A percentile compares a stretch with the other conserved stretches of the same genome.
Evolutionary conservation across 2,888 invertebrate genomes (phyloP).

Genomic region (Atrina japonica): DNA sequence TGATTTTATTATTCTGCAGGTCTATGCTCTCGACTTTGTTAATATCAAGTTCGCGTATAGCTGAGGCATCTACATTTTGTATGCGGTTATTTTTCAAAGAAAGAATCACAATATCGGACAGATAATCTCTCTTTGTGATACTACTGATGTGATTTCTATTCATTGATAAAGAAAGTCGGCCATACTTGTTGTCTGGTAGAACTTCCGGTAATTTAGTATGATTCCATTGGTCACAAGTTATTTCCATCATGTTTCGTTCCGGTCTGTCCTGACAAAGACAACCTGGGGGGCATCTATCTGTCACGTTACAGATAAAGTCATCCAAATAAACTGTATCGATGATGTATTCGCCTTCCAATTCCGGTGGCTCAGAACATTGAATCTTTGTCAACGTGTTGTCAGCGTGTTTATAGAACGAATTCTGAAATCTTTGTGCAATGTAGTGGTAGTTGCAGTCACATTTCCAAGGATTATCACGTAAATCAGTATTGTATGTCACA

Average conservation of each 20-base stretch:
- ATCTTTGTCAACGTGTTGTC: slow-evolving; percentile 36
- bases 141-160: slow-evolving; percentile 43
- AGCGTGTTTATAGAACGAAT: slow-evolving; percentile 47
- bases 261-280: slow-evolving; percentile 53
- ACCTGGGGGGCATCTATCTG: slow-evolving; percentile 40
- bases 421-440: slow-evolving; percentile 30
- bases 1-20: slow-evolving; percentile 46
- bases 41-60: slow-evolving; percentile 33
- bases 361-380: slow-evolving; percentile 46
- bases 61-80: slow-evolving; percentile 18
- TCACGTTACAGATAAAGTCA: slow-evolving; percentile 52
- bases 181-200: slow-evolving; percentile 36
- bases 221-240: slow-evolving; percentile 41
- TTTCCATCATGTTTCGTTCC: slow-evolving; percentile 34
- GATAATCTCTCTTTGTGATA: slow-evolving; percentile 41
- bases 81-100: slow-evolving; percentile 44
- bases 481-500: slow-evolving; percentile 40
- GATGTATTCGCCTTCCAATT: slow-evolving; percentile 40
- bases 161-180: slow-evolving; percentile 36
- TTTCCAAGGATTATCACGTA: slow-evolving; percentile 44
- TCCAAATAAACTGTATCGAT: slow-evolving; percentile 40
- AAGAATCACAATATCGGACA: slow-evolving; percentile 25
- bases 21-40: slow-evolving; percentile 30
- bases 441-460: slow-evolving; percentile 56
- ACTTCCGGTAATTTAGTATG: slow-evolving; percentile 36